Evolutionary conservation across 2,113 vertebrate genomes (phyloP), one percentile per base, ranked within the genome.

Genomic region (Lophura nycthemera): DNA sequence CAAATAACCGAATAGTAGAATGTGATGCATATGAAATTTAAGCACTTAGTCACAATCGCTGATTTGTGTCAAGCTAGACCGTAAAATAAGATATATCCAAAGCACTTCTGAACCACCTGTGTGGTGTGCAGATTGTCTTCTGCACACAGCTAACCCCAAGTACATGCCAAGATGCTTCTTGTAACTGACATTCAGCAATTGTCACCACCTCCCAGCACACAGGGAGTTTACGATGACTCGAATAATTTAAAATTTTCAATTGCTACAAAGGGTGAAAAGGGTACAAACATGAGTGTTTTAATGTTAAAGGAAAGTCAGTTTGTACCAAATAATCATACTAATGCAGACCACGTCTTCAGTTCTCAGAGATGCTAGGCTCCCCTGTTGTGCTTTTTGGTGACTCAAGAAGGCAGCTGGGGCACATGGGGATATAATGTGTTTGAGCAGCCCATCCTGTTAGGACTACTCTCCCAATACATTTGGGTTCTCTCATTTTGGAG

Each of bases 191-290:
- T 72, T 71, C 76, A 81, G 91, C 93, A 96, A 92, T 96, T 91
- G 89, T 76, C 74, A 82, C 71, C 93, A 86, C 77, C 78, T 92
- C 89, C 73, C 45, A 91, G 93, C 80, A 95, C 90, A 95, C 93
- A 96, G 92, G 36, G 96, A 95, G 76, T 64, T 86, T 91, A 95
- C 77, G 81, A 42, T 36, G 42, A 56, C 88, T 95, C 95, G 92
- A 97, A 96, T 92, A 95, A 97, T 95, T 96, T 88, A 95, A 85
- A 85, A 89, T 42, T 89, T 96, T 97, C 22, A 63, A 95, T 65
- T 56, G 63, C 88, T 95, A 84, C 52, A 63, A 89, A 95, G 66
- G 86, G 65, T 92, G 91, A 94, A 88, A 64, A 89, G 69, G 69
- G 83, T 86, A 94, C 88, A 82, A 93, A 92, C 61, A 81, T 75